These are phyloP conservation scores for Gandaritis pyraliata DNA, from an alignment of 2,888 invertebrate species.

Conservation along the genomic window DNA sequence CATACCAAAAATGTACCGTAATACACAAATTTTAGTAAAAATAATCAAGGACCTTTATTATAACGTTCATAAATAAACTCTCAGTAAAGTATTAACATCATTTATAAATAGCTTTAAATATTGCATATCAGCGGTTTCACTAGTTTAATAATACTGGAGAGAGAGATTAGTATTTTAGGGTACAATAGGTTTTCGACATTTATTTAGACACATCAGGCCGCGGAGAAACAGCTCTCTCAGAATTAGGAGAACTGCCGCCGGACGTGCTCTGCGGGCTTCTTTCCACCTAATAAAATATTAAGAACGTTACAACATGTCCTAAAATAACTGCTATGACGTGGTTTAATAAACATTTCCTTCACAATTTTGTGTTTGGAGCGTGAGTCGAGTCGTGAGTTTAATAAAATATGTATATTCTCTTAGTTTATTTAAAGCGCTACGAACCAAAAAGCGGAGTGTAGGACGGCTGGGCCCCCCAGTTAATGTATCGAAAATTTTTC, in stretches of 20 bases:
- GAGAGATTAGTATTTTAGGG: background rate
- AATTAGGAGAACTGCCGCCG: constrained; percentile 74
- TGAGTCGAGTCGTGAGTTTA: constrained; percentile 1
- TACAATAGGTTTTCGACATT: constrained; percentile 3
- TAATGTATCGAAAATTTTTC: too few species aligned
- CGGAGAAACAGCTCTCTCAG: constrained; percentile 65
- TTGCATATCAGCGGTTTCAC: too few species aligned
- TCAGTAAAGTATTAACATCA: too few species aligned
- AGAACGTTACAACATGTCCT: constrained; percentile 30
- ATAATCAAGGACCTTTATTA: too few species aligned
- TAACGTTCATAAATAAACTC: too few species aligned
- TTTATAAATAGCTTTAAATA: too few species aligned
- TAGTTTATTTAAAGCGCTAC: background rate
- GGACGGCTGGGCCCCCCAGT: too few species aligned
- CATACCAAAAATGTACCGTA: too few species aligned
- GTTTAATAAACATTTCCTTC: constrained; percentile 18
- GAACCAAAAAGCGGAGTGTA: too few species aligned
- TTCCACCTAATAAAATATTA: constrained; percentile 65
- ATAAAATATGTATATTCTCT: background rate
- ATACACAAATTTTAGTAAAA: too few species aligned
- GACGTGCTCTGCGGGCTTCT: constrained; percentile 77
- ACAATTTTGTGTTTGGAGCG: constrained; percentile 9
- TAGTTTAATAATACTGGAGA: background rate
- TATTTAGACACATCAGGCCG: constrained; percentile 51
- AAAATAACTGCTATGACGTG: constrained; percentile 35